Conservation (phyloP, 1,140 invertebrate species). For the Tigriopus japonicus region DNA sequence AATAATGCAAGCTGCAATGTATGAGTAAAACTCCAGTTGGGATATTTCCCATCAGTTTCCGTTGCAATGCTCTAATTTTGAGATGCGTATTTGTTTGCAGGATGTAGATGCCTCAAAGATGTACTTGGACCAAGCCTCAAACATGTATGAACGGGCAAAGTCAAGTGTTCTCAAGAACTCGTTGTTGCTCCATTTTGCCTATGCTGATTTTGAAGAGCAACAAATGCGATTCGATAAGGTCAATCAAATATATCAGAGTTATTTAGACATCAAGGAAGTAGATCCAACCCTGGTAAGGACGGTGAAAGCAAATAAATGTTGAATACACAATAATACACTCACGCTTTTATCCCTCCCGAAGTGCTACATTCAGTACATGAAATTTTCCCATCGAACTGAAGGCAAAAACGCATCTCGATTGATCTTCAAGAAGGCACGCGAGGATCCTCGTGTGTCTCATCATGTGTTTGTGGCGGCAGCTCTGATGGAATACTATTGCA, state of each 20-base stretch:
- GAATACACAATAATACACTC: too few relatives aligned
- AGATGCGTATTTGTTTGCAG: too few relatives aligned
- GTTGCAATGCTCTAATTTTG: too few relatives aligned
- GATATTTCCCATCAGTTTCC: too few relatives aligned
- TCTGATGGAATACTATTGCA: constrained; percentile 98
- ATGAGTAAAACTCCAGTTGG: too few relatives aligned
- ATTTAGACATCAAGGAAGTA: constrained; percentile 66
- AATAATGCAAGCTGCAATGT: too few relatives aligned
- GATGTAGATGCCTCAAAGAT: constrained; percentile 75
- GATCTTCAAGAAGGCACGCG: constrained; percentile 85
- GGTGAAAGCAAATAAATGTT: too few relatives aligned
- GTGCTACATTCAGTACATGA: constrained; percentile 98
- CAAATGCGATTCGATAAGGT: constrained; percentile 91
- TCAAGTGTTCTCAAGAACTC: constrained; percentile 61
- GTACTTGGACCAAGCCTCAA: constrained; percentile 80
- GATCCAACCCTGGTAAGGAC: constrained; percentile 74
- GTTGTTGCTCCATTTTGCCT: constrained; percentile 87
- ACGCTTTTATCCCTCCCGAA: constrained; percentile 25
- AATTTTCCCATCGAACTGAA: constrained; percentile 87
- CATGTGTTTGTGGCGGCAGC: constrained; percentile 92
- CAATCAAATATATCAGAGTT: constrained; percentile 84
- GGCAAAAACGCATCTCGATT: constrained; percentile 87
- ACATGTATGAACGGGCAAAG: constrained; percentile 80
- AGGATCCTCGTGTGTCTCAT: constrained; percentile 64
- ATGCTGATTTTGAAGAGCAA: constrained; percentile 96